A percentile compares a stretch with the other conserved stretches of the same genome.
Evolutionary conservation across 2,888 invertebrate genomes (phyloP).

Genomic region (Sminthurides aquaticus): DNA sequence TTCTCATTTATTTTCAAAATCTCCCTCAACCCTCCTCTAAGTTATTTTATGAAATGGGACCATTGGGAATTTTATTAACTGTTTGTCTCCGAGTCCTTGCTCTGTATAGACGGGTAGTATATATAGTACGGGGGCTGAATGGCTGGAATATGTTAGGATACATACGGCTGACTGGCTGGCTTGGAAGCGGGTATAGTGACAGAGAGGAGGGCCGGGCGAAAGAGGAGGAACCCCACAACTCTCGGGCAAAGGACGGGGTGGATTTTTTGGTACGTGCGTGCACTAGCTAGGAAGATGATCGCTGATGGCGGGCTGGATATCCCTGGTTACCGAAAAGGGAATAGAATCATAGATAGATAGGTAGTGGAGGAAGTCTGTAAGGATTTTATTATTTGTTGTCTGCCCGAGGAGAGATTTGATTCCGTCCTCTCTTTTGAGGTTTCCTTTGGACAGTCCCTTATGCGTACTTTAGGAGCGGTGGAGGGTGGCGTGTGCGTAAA

Average conservation of each 20-base stretch:
- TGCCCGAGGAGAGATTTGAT: neutral
- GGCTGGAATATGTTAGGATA: neutral
- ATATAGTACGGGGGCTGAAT: neutral
- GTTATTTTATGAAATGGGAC: slow-evolving; percentile 23
- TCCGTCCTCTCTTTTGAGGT: neutral
- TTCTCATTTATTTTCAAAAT: slow-evolving; percentile 23
- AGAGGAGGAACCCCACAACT: too few species aligned
- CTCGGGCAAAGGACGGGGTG: too few species aligned
- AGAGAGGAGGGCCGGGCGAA: too few species aligned
- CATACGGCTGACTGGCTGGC: too few species aligned
- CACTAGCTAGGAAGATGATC: too few species aligned
- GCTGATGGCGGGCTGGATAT: too few species aligned
- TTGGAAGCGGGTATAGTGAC: too few species aligned
- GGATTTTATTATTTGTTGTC: neutral
- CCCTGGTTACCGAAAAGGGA: too few species aligned
- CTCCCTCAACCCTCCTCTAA: slow-evolving; percentile 22
- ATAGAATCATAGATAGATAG: too few species aligned
- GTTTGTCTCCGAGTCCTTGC: slow-evolving; percentile 13
- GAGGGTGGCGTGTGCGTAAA: neutral
- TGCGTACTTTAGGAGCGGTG: neutral
- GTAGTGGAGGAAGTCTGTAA: too few species aligned
- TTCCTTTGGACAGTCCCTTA: neutral
- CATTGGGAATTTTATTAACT: slow-evolving; percentile 22
- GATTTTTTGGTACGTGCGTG: too few species aligned
- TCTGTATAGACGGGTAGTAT: neutral